Evolutionary conservation across 2,797 vertebrate species (phyloP), one percentile per base, ranked within the genome.

Genomic region (Lutjanus argentimaculatus): DNA sequence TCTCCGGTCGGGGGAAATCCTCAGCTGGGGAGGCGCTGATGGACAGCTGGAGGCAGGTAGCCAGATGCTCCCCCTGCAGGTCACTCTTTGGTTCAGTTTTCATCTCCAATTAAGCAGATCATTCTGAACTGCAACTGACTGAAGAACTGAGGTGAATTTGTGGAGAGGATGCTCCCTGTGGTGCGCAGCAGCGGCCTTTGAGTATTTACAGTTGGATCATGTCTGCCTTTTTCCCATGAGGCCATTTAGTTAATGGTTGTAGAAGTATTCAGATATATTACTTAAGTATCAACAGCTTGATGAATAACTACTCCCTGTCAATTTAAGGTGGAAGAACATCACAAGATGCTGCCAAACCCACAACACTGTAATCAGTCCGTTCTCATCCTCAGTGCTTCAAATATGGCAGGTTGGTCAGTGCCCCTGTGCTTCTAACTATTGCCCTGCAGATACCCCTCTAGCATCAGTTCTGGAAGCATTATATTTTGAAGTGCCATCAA

Each of bases 11-110:
- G 77, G 25, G 59, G 73, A 73, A 61, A 25, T 79, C 78, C 77
- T 85, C 82, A n/a, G 68, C 73, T 65, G 80, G 57, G 75, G 67
- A 78, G 53, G 66, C 73, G 9, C 64, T 71, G 88, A 82, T 65
- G 83, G 85, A 73, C 73, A 15, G 77, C 83, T 77, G 0, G 70
- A 65, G 88, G 86, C 30, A 1, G 45, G 83, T 42, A 7, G 68
- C 82, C 92, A 92, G 90, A 90, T 89, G 91, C 77, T 71, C 69
- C 77, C 69, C 86, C 89, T 84, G 83, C 79, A 84, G 82, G 78
- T 78, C 67, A 63, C 49, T 69, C 58, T 36, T 43, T 66, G 53
- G 73, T 75, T 78, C 77, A 30, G 42, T 83, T 72, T 79, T 89
- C 75, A 82, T 82, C 72, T 88, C 67, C 77, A 82, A 78, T 88